Percentiles rank a stretch among this genome's conserved stretches.
These are phyloP conservation scores for Capreolus pygargus DNA, from an alignment of 2,113 vertebrate species.

Conservation along the genomic window DNA sequence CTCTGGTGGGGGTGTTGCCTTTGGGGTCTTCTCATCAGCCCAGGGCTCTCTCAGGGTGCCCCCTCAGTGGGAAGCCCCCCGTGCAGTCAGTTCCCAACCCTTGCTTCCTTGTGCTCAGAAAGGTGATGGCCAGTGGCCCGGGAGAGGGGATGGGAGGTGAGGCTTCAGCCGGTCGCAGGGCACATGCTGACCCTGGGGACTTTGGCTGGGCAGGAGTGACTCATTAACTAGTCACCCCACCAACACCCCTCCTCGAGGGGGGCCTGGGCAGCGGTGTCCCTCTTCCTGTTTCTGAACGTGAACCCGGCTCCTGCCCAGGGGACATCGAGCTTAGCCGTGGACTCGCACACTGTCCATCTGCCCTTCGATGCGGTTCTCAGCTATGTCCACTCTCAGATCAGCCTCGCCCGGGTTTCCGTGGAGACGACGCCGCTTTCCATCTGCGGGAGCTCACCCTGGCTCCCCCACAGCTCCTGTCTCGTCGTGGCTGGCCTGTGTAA, in stretches of 20 bases:
- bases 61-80: background rate
- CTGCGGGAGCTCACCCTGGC: background rate
- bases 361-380: background rate
- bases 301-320: background rate
- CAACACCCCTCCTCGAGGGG: background rate
- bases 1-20: background rate
- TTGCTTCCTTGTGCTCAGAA: background rate
- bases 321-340: background rate
- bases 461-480: background rate
- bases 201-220: constrained; percentile 9
- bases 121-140: background rate
- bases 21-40: background rate
- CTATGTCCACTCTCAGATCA: background rate
- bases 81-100: background rate
- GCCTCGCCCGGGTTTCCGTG: background rate
- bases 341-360: background rate
- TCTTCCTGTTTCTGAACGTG: background rate
- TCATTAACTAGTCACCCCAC: constrained; percentile 27
- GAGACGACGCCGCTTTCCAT: background rate
- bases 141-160: background rate
- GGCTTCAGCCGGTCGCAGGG: background rate
- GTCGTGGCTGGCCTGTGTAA: background rate
- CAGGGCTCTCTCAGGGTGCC: background rate
- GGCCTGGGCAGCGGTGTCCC: background rate
- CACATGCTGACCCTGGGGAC: background rate